Evolutionary conservation across 2,797 vertebrate species (phyloP).

Genomic region (Rhincodon typus): DNA sequence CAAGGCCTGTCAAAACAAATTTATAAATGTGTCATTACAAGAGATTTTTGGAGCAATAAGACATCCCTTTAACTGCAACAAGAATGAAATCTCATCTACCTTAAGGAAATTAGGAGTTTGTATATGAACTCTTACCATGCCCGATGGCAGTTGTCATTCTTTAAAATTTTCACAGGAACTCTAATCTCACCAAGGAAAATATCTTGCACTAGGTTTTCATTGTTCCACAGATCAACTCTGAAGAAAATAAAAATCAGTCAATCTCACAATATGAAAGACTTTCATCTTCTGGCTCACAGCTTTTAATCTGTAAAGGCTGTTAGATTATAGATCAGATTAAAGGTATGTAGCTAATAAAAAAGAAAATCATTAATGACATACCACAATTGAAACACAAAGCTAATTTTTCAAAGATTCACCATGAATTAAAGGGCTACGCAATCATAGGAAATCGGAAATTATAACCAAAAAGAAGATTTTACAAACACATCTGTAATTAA

Average conservation of each 20-base stretch:
- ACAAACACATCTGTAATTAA: background rate
- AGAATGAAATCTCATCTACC: background rate
- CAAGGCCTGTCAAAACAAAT: background rate
- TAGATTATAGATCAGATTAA: background rate
- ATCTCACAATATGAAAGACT: background rate
- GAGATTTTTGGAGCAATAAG: background rate
- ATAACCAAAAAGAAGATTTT: background rate
- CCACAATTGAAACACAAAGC: background rate
- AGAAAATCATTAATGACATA: background rate
- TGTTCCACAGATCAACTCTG: slow-evolving; percentile 96
- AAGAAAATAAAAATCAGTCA: slow-evolving; percentile 34
- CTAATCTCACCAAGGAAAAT: slow-evolving; percentile 89
- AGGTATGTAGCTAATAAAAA: no score
- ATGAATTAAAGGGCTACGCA: background rate
- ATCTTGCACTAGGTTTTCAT: slow-evolving; percentile 89
- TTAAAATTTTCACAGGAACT: slow-evolving; percentile 84
- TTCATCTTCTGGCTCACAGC: background rate
- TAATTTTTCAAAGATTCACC: background rate
- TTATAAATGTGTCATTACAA: background rate
- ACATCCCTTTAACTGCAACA: background rate
- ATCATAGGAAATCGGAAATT: background rate
- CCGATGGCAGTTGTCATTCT: slow-evolving; percentile 74
- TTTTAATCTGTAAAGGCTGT: background rate
- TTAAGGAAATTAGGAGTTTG: background rate
- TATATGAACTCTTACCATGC: slow-evolving; percentile 74